Percentiles rank a stretch among this genome's conserved stretches.
Conservation (phyloP, 2,797 vertebrate genomes). For the Halcyon leucocephala region DNA sequence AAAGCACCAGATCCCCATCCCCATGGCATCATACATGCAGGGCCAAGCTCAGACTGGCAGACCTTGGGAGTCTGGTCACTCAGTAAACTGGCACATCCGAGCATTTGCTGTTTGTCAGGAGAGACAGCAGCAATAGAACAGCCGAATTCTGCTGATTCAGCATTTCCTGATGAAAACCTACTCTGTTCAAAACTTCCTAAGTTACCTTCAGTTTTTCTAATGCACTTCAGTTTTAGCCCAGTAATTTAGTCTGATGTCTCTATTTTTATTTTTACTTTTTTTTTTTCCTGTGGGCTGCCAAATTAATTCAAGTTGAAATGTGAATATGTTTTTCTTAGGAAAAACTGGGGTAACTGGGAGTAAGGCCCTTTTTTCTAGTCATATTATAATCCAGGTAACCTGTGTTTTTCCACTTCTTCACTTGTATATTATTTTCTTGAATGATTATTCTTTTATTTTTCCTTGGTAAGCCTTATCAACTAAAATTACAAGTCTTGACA, state of each 20-base stretch:
- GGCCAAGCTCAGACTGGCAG: neutral
- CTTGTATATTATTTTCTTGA: neutral
- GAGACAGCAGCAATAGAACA: rapidly evolving
- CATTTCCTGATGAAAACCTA: neutral
- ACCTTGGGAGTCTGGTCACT: rapidly evolving
- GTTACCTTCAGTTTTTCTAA: neutral
- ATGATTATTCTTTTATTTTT: neutral
- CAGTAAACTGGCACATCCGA: rapidly evolving
- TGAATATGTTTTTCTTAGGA: neutral
- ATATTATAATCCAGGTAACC: neutral
- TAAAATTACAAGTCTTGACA: neutral
- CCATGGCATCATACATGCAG: neutral
- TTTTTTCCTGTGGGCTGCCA: neutral
- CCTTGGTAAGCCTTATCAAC: neutral
- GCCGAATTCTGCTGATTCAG: neutral
- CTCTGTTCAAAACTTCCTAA: neutral
- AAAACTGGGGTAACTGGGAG: no score
- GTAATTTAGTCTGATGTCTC: neutral
- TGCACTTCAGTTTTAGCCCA: neutral
- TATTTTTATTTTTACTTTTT: neutral
- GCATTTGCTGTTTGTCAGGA: neutral
- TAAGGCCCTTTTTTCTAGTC: neutral
- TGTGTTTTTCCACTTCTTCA: neutral
- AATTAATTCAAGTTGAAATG: neutral
- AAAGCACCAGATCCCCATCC: neutral